Conservation (phyloP, 2,113 vertebrate genomes). For the Pomatostomus ruficeps region DNA sequence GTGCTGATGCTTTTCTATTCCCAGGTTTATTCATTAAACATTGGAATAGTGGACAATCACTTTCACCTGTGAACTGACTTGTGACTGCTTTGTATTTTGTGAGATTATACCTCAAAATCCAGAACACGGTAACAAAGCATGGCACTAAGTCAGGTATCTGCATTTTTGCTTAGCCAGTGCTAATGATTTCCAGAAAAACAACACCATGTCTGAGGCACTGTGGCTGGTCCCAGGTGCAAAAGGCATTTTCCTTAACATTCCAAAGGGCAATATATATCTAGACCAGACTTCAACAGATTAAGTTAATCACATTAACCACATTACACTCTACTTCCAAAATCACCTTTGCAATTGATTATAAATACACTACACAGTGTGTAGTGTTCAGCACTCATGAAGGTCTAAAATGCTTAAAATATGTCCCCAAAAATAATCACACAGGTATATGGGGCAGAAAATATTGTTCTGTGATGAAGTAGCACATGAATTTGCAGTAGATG, state of each 20-base stretch:
- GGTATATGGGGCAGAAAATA: not conserved
- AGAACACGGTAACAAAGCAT: not conserved
- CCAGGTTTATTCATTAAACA: not conserved
- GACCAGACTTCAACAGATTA: not conserved
- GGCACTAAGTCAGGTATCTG: not conserved
- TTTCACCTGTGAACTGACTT: not conserved
- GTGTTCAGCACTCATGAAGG: not conserved
- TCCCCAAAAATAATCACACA: not conserved
- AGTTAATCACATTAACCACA: not conserved
- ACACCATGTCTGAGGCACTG: rapidly evolving
- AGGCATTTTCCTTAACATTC: not conserved
- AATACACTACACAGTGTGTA: not conserved
- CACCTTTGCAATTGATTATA: not conserved
- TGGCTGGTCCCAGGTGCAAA: not conserved
- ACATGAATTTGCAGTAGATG: not conserved
- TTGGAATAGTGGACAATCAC: not conserved
- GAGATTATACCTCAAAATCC: not conserved
- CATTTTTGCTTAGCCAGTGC: not conserved
- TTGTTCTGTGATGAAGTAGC: not conserved
- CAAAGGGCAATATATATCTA: not conserved
- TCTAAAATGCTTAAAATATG: not conserved
- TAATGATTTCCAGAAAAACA: not conserved
- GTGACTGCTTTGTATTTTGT: not conserved
- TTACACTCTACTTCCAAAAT: not conserved
- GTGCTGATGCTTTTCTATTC: not conserved